These are phyloP conservation scores for Pampusana beccarii DNA, from an alignment of 2,113 vertebrate genomes.

Conservation along the genomic window DNA sequence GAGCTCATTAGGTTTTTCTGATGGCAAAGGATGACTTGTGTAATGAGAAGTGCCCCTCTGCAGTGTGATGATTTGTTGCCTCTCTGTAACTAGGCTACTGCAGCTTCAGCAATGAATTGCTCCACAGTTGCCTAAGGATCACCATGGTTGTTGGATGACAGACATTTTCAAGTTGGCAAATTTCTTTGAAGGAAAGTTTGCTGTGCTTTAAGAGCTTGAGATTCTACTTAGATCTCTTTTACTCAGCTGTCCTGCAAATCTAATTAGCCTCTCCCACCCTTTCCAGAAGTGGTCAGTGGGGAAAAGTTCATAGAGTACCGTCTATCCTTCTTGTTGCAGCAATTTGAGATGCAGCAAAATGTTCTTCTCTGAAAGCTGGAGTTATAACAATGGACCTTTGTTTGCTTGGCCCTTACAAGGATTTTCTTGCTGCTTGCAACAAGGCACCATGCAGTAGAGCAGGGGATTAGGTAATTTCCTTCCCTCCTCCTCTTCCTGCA, in stretches of 20 bases:
- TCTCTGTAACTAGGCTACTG: background rate
- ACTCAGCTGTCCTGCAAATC: background rate
- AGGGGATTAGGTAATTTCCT: conserved; percentile 64
- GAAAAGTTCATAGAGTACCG: background rate
- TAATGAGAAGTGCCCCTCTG: background rate
- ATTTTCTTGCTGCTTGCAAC: conserved; percentile 37
- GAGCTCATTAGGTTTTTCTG: background rate
- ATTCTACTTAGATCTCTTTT: background rate
- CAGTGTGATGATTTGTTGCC: background rate
- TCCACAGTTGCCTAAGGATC: background rate
- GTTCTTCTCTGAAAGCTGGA: background rate
- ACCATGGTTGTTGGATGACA: background rate
- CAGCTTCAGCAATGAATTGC: background rate
- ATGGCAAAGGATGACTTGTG: background rate
- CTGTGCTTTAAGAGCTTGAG: background rate
- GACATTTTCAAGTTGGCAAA: background rate
- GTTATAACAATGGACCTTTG: conserved; percentile 39
- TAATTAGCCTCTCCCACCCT: background rate
- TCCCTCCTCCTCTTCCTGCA: conserved; percentile 60
- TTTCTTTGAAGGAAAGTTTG: background rate
- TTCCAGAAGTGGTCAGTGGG: background rate
- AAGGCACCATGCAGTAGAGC: conserved; percentile 9
- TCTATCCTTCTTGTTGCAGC: background rate
- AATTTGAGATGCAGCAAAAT: background rate
- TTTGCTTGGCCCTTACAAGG: background rate